Base-by-base conservation (phyloP, 2,113 vertebrate genomes). In the Callochromis pleurospilus region DNA sequence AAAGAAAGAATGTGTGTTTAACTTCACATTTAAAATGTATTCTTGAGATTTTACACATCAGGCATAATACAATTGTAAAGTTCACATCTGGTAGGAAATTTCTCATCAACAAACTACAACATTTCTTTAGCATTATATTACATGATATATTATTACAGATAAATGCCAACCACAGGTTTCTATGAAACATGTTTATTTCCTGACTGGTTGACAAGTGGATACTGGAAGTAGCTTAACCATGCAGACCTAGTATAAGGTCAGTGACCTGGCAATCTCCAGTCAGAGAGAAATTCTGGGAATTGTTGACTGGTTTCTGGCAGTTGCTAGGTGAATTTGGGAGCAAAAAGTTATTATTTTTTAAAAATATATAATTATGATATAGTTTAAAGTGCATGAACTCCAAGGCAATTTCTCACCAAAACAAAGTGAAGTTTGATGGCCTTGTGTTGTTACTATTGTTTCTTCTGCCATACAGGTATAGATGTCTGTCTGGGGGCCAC, bases 281-380 rank as follows among this genome's bases (percentile, higher is more conserved):
- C 21, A 55, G 21, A 19, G 53, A 0, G 21, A 13, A 55, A 55
- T 24, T 4, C 11, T 24, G 2, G 17, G n/a, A 24, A 55, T 55
- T 55, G 3, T 55, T 55, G 11, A 55, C 53, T 55, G 21, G 53
- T 24, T 55, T 55, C 3, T 55, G 53, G 53, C 53, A 24, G 21
- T 54, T 54, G n/a, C 53, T 12, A 24, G 5, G 10, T 62, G 31
- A 60, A 33, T 33, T 1, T 62, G 9, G 15, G 15, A 19, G 3
- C 17, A 36, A 62, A 36, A 10, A 62, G 17, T 2, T n/a, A 0
- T 36, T 19, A 2, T 33, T 31, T 31, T 31, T 31, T 1, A 2
- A 31, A 3, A 51, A 31, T 2, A 53, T 53, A 11, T 26, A 55
- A 13, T 55, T 26, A 55, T 26, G 4, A n/a, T 3, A 55, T 55